Percentiles rank a stretch among this genome's conserved stretches.
Evolutionary conservation across 23 tunicate species (phyloP).

Genomic region (Botrylloides violaceus): DNA sequence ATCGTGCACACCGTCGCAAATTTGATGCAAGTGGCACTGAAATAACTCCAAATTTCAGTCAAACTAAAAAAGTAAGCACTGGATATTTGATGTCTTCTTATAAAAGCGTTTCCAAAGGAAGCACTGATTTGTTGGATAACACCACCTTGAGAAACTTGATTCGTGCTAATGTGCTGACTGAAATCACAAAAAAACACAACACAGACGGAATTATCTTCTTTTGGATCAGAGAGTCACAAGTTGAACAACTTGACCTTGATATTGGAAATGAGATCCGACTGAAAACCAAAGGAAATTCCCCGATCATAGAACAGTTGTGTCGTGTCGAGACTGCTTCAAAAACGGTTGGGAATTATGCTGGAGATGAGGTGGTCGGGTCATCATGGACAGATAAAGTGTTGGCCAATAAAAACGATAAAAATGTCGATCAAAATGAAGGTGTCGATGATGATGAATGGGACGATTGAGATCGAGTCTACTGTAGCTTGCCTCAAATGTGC

Average conservation of each 20-base stretch:
- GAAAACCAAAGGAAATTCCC: slow-evolving; percentile 19
- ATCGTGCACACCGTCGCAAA: slow-evolving; percentile 20
- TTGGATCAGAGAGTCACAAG: slow-evolving; percentile 5
- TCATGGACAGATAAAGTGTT: slow-evolving; percentile 30
- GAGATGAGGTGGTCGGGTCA: slow-evolving; percentile 16
- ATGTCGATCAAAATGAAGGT: background rate
- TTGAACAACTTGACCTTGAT: slow-evolving; percentile 14
- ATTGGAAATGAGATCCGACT: slow-evolving; percentile 9
- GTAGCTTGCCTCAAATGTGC: too few species aligned
- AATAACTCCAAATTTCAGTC: slow-evolving; percentile 23
- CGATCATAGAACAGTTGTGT: slow-evolving; percentile 4
- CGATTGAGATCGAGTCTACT: slow-evolving; percentile 1
- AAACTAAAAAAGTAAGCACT: slow-evolving; percentile 16
- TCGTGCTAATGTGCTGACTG: background rate
- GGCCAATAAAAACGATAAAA: slow-evolving; percentile 10
- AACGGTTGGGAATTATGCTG: slow-evolving; percentile 21
- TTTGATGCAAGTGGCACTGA: slow-evolving; percentile 10
- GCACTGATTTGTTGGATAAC: background rate
- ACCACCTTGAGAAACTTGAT: background rate
- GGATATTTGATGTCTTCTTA: slow-evolving; percentile 28
- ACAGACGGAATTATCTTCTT: background rate
- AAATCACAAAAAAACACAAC: background rate
- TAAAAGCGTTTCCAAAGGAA: slow-evolving; percentile 15
- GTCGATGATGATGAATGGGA: slow-evolving; percentile 33
- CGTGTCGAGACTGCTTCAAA: slow-evolving; percentile 1